Percentiles rank a stretch among this genome's conserved stretches.
phyloP scores from a whole-genome alignment of 2,113 vertebrate genomes.

The Bufo bufo region DNA sequence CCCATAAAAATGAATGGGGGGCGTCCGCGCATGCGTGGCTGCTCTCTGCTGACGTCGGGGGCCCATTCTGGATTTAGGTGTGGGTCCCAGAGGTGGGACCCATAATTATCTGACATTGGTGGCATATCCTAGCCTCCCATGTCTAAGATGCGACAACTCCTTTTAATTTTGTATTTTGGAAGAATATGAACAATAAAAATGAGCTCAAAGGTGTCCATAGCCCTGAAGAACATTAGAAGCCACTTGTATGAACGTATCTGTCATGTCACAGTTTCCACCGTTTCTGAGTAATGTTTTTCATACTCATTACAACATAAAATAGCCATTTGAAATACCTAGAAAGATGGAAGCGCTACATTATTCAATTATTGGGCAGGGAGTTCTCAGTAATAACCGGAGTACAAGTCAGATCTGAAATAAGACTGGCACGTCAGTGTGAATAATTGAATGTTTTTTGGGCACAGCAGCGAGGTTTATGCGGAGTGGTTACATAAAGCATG shows the following conservation, averaged over 20 bases:
- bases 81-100: too few species aligned
- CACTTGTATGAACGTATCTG: not conserved
- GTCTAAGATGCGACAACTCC: too few species aligned
- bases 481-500: constrained; percentile 20
- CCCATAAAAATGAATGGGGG: too few species aligned
- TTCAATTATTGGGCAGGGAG: not conserved
- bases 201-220: too few species aligned
- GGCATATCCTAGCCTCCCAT: too few species aligned
- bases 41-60: too few species aligned
- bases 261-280: not conserved
- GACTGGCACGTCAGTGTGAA: constrained; percentile 25
- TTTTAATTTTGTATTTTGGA: too few species aligned
- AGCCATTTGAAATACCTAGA: not conserved
- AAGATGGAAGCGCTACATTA: not conserved
- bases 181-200: too few species aligned
- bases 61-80: too few species aligned
- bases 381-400: not conserved
- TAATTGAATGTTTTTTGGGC: constrained; percentile 44
- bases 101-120: too few species aligned
- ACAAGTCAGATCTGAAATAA: constrained; percentile 20
- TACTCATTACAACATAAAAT: not conserved
- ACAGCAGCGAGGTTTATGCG: constrained; percentile 40
- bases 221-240: not conserved
- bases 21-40: too few species aligned
- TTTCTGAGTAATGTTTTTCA: not conserved